Evolutionary conservation across 2,888 invertebrate species (phyloP), one percentile per base, ranked within the genome.

Genomic region (Euproctis similis): DNA sequence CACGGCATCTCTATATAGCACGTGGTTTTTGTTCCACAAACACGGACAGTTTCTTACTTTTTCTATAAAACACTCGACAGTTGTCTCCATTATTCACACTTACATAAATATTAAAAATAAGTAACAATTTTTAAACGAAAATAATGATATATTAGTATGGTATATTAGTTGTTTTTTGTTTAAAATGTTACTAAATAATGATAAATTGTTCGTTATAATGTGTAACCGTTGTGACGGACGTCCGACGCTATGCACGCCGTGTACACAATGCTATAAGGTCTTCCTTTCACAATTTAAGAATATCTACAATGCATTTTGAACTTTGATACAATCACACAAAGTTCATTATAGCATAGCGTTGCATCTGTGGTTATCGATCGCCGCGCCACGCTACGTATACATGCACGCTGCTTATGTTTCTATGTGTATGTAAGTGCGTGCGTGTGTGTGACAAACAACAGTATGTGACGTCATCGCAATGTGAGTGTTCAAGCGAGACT

Each of bases 11-110:
- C 34, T 26, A 17, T 36, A 40, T 7, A 26, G 10, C 9, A 36
- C 22, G 10, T 31, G 25, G 9, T 26, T 24, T 7, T 11, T 12
- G 19, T 40, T 31, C 40, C 40, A 36, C 19, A 40, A 31, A 34
- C 23, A 39, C 23, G 28, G 33, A 26, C 2, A 25, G 21, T 16
- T 33, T 19, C 12, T 34, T 7, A 31, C 31, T 20, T 28, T 31
- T 8, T 28, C 22, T 5, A 35, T 35, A 19, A 34, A 34, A 19
- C 14, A 28, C 12, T 53, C 35, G 31, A 45, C 14, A 6, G 26
- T 26, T 12, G 12, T 23, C 16, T 24, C 21, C 24, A 28, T 28
- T 5, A 5, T 12, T n/a, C n/a, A n/a, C 8, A 10, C 12, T 17
- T 24, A 14, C 12, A 4, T 22, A 9, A 20, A 10, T 20, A 1